Base-by-base conservation (phyloP, 1,140 invertebrate genomes). In the Trichonephila clavipes region DNA sequence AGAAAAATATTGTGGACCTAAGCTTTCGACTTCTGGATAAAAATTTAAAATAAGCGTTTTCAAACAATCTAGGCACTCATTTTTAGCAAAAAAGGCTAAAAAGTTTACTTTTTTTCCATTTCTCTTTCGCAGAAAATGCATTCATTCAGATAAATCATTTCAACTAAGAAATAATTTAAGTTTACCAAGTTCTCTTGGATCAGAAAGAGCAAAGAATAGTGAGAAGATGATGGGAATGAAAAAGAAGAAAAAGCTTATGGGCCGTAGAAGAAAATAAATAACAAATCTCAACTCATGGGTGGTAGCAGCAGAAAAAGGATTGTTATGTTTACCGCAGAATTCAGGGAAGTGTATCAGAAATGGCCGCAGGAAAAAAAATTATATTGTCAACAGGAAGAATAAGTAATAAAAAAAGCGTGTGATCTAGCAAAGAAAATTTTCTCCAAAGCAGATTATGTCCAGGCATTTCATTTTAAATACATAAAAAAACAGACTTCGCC, bases 271-370 rank as follows among this genome's bases (percentile, higher is more conserved):
- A 77, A 77, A 77, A 77, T 77, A 77, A 77, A 77, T 77, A 77
- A 34, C 14, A 34, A 77, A 77, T 77, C 72, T 24, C 72, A 77
- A 40, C 72, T 77, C 72, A 77, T 40, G 72, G 72, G 16, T 40
- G 34, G 28, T 2, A 40, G 16, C 14, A 34, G 28, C 28, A 77
- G 28, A 77, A 77, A 77, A 40, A 77, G 16, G 28, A 77, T 77
- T 77, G 72, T 77, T 77, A 77, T 77, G 72, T 77, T 77, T 40
- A 77, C 72, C 72, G 28, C 72, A 77, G 72, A 77, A 19, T 77
- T 77, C 72, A 18, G 34, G 72, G 72, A 77, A 77, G 72, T 77
- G 72, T 34, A 77, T 34, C 16, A 34, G 6, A 14, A 69, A 69
- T 69, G 24, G 66, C 24, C 24, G 66, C 21, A 14, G 24, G 34